Conservation (phyloP, 2,797 vertebrate genomes). For the Spinus olivaceus region DNA sequence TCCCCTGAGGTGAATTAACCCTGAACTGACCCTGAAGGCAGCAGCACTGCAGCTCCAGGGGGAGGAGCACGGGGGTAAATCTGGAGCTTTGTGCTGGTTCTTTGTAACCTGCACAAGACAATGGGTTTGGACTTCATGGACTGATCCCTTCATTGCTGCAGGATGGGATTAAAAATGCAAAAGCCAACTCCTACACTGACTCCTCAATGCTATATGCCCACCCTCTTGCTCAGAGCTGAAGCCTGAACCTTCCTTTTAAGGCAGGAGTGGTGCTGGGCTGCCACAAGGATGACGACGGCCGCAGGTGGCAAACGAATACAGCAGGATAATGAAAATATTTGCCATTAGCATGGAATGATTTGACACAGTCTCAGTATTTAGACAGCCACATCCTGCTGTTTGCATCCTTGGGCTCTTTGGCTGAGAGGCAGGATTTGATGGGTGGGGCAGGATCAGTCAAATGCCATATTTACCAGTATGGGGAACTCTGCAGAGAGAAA, state of each 20-base stretch:
- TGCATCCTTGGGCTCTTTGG: not conserved
- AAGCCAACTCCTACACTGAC: not conserved
- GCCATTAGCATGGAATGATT: not conserved
- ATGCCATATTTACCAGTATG: not conserved
- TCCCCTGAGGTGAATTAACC: not conserved
- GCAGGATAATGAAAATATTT: not conserved
- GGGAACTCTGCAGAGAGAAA: not conserved
- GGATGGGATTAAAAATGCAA: not conserved
- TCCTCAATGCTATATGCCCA: not conserved
- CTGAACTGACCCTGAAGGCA: not conserved
- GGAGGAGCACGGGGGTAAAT: not conserved
- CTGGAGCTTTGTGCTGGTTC: not conserved
- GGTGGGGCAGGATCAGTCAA: not conserved
- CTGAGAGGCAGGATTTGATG: not conserved
- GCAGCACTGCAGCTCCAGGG: not conserved
- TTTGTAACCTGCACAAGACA: not conserved
- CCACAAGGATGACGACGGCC: not conserved
- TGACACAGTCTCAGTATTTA: not conserved
- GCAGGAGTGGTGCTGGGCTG: not conserved
- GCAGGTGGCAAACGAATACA: not conserved
- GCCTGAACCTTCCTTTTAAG: not conserved
- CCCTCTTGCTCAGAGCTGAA: not conserved
- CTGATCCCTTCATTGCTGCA: not conserved
- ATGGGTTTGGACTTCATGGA: not conserved
- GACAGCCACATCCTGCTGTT: not conserved